Conservation (phyloP, 2,113 vertebrate species). For the Vanacampus margaritifer region DNA sequence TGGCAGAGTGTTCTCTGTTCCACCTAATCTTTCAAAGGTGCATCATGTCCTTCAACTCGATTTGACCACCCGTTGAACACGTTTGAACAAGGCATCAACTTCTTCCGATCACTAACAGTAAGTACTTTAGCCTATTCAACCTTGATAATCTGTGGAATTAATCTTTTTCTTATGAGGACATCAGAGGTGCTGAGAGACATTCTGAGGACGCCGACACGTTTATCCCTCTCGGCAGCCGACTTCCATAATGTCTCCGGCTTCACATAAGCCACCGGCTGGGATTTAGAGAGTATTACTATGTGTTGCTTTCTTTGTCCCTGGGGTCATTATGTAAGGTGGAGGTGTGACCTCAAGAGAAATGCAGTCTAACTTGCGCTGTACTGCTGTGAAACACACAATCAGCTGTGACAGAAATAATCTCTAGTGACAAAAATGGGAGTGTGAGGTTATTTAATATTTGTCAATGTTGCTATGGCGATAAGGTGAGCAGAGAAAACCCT, state of each 20-base stretch:
- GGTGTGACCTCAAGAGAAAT: constrained; percentile 32
- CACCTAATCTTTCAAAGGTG: neutral
- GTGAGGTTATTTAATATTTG: constrained; percentile 35
- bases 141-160: constrained; percentile 68
- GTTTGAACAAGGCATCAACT: constrained; percentile 45
- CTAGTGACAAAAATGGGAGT: constrained; percentile 36
- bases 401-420: constrained; percentile 32
- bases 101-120: constrained; percentile 61
- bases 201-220: constrained; percentile 46
- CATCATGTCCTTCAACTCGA: constrained; percentile 37
- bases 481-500: constrained; percentile 13
- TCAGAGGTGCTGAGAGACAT: constrained; percentile 62
- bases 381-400: constrained; percentile 8
- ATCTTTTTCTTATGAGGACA: constrained; percentile 72
- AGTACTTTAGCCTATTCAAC: constrained; percentile 55
- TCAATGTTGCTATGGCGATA: constrained; percentile 4
- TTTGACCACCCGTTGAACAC: constrained; percentile 38
- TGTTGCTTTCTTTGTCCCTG: constrained; percentile 51
- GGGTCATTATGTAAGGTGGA: constrained; percentile 48
- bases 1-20: neutral
- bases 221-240: constrained; percentile 39
- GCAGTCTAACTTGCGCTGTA: constrained; percentile 8
- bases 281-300: constrained; percentile 70
- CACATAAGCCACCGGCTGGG: constrained; percentile 66
- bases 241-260: constrained; percentile 69